These are phyloP conservation scores for Ambastaia sidthimunki DNA, from an alignment of 2,797 vertebrate species.

Conservation along the genomic window DNA sequence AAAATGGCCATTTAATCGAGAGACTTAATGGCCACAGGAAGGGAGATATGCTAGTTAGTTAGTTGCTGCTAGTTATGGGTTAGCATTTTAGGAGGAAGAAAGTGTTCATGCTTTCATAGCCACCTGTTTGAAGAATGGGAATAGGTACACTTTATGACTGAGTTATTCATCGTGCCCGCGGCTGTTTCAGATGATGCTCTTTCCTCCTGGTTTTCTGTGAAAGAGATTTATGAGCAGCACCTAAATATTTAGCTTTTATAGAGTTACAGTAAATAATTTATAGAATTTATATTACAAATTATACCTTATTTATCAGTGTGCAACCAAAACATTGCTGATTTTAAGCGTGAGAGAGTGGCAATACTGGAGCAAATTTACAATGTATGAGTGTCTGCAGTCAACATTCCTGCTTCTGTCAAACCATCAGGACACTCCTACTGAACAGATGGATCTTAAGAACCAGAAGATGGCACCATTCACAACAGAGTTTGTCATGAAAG, in stretches of 20 bases:
- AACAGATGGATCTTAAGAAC: constrained; percentile 24
- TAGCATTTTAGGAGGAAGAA: too few species aligned
- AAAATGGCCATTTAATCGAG: too few species aligned
- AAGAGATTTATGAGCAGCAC: constrained; percentile 43
- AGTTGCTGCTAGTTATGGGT: too few species aligned
- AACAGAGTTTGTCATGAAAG: constrained; percentile 25
- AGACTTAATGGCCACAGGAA: too few species aligned
- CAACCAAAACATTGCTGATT: background rate
- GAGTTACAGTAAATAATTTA: background rate
- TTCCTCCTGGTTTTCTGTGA: constrained; percentile 51
- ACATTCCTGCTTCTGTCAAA: background rate
- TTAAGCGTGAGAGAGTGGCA: background rate
- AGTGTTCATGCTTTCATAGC: background rate
- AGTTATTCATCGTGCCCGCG: constrained; percentile 68
- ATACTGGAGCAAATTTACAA: background rate
- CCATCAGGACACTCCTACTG: background rate
- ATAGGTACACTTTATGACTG: constrained; percentile 40
- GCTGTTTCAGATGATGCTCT: constrained; percentile 73
- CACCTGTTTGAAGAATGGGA: constrained; percentile 79
- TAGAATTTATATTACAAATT: constrained; percentile 19
- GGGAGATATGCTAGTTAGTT: too few species aligned
- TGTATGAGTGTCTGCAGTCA: background rate
- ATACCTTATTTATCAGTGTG: background rate
- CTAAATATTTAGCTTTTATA: background rate
- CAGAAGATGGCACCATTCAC: constrained; percentile 62